Evolutionary conservation across 2,888 invertebrate species (phyloP).

Genomic region (Anoplius nigerrimus): DNA sequence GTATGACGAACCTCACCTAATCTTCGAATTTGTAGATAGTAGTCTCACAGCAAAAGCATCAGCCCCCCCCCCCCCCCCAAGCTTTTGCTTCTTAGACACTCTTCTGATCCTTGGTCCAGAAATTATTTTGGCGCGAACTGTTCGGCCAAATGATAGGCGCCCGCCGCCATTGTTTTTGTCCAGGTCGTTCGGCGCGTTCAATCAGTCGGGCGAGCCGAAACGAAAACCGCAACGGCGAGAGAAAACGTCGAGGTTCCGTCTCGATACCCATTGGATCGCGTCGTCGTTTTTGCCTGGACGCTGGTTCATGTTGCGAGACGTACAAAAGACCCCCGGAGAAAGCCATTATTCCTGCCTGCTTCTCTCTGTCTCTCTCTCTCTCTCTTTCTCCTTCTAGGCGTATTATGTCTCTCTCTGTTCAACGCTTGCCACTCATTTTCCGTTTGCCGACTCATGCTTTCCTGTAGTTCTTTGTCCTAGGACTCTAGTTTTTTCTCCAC

Average conservation of each 20-base stretch:
- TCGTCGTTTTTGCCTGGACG: background rate
- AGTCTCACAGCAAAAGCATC: too few species aligned
- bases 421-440: background rate
- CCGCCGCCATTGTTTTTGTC: conserved; percentile 37
- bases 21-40: too few species aligned
- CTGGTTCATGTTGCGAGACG: conserved; percentile 42
- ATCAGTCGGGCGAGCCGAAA: background rate
- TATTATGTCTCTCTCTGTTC: conserved; percentile 14
- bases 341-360: too few species aligned
- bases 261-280: conserved; percentile 48
- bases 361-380: conserved; percentile 1
- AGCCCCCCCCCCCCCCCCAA: too few species aligned
- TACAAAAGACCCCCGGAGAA: conserved; percentile 31
- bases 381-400: background rate
- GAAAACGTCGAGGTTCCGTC: conserved; percentile 37
- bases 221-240: conserved; percentile 45
- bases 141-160: too few species aligned
- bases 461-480: too few species aligned
- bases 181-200: conserved; percentile 16
- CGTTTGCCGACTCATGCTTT: background rate
- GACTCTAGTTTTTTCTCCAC: too few species aligned
- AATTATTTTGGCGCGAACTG: too few species aligned
- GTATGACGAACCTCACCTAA: too few species aligned
- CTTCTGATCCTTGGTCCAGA: too few species aligned
- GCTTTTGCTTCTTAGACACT: too few species aligned